Conservation (phyloP, 2,113 vertebrate genomes). For the Syngnathus floridae region DNA sequence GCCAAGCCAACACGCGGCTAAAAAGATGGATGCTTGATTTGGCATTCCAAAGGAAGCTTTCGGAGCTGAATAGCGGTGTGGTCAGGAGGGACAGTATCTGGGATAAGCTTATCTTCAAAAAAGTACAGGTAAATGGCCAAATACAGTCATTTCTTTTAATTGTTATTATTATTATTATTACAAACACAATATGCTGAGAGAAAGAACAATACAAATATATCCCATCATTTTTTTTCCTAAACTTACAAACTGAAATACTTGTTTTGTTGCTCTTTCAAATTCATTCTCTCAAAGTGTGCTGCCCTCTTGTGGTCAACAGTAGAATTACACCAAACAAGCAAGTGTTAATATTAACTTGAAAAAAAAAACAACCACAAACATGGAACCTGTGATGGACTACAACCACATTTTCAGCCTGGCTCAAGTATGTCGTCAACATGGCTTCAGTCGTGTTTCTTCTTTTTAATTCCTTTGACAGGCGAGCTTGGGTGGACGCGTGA, state of each 20-base stretch:
- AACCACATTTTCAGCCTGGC: neutral
- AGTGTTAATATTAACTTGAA: too few relatives aligned
- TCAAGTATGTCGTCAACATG: neutral
- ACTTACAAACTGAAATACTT: too few relatives aligned
- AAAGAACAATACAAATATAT: too few relatives aligned
- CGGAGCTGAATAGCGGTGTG: conserved; percentile 85
- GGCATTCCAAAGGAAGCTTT: conserved; percentile 88
- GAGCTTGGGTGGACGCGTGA: conserved; percentile 86
- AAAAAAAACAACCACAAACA: too few relatives aligned
- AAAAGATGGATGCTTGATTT: conserved; percentile 92
- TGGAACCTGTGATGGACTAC: neutral
- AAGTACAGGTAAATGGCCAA: conserved; percentile 82
- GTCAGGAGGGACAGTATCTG: conserved; percentile 89
- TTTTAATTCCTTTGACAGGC: conserved; percentile 59
- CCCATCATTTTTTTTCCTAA: too few relatives aligned
- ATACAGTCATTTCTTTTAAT: neutral
- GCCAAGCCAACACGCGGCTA: conserved; percentile 84
- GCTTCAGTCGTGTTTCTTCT: neutral
- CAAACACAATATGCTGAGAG: too few relatives aligned
- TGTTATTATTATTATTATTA: too few relatives aligned
- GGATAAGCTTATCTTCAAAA: conserved; percentile 93
- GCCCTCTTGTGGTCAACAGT: too few relatives aligned
- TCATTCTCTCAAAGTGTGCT: too few relatives aligned
- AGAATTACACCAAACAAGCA: too few relatives aligned
- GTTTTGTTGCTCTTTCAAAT: too few relatives aligned